A percentile compares a stretch with the other conserved stretches of the same genome.
These are phyloP conservation scores for Nestor notabilis DNA, from an alignment of 2,113 vertebrate species.

Conservation along the genomic window DNA sequence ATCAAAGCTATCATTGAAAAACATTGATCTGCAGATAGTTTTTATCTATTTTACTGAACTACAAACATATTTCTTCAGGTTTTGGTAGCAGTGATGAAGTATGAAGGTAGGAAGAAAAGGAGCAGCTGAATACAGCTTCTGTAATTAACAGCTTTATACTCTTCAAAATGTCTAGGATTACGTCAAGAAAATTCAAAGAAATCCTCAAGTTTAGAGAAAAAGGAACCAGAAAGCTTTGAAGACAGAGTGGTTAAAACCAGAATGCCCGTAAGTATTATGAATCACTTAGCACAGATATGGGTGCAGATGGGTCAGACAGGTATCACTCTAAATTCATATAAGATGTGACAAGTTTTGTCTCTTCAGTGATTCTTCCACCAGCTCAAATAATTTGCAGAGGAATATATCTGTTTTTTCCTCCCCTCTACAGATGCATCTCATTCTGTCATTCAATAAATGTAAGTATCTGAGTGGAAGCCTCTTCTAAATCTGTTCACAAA, in stretches of 20 bases:
- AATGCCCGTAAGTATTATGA: neutral
- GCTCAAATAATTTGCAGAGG: constrained; percentile 47
- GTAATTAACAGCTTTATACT: constrained; percentile 13
- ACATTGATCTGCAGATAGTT: neutral
- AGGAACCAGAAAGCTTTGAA: constrained; percentile 43
- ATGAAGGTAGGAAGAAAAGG: neutral
- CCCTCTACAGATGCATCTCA: neutral
- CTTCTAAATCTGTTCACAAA: constrained; percentile 14
- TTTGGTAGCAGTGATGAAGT: neutral
- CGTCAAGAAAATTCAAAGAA: neutral
- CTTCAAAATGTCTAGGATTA: constrained; percentile 34
- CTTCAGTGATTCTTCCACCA: constrained; percentile 58
- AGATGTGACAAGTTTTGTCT: constrained; percentile 40
- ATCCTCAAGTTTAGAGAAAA: constrained; percentile 18
- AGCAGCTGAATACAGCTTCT: neutral
- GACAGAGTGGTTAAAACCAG: constrained; percentile 43
- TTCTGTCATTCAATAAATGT: constrained; percentile 48
- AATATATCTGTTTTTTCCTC: neutral
- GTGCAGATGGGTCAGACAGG: constrained; percentile 23
- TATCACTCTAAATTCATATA: constrained; percentile 46
- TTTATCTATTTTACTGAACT: neutral
- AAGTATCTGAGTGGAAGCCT: neutral
- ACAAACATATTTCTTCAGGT: neutral
- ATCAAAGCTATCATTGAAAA: neutral
- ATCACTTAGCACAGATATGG: constrained; percentile 25